Base-by-base conservation (phyloP, 2,113 vertebrate species). In the Condylura cristata region DNA sequence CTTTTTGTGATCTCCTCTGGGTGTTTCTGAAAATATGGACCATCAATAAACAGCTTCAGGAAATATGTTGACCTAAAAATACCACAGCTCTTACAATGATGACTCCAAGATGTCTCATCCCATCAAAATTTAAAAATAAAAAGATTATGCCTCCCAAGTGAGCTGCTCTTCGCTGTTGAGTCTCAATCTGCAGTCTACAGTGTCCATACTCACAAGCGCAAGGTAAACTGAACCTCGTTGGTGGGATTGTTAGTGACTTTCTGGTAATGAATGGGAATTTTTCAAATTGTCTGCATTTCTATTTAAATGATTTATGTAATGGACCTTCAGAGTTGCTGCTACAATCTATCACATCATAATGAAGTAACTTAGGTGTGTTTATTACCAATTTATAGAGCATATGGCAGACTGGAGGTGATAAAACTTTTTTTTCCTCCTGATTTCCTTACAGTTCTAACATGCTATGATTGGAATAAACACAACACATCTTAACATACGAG, bases 281-380 rank as follows among this genome's bases (percentile, higher is more conserved):
- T 94, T 92, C 85, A 91, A 95, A 95, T 94, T 97, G 98, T 98
- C 98, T 98, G 98, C 98, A 97, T 98, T 98, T 96, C 98, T 96
- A 98, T 98, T 98, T 97, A 98, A 98, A 96, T 98, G 98, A 98
- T 98, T 98, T 98, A 98, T 98, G 96, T 94, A 98, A 98, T 90
- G 95, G 96, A 93, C 87, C 95, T 98, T 97, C 98, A 95, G 97
- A 98, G 97, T 97, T 98, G 93, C 97, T 97, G 96, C 97, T 98
- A 98, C 92, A 97, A 98, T 98, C 98, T 97, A 98, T 98, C 98
- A 98, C 96, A 71, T 74, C 93, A 86, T 96, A 97, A 98, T 96
- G 97, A 98, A 98, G 95, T 98, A 94, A 97, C 92, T 97, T 97
- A 96, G 93, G 82, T 94, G 97, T 97, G 97, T 98, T 98, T 98